A percentile compares a stretch with the other conserved stretches of the same genome.
Evolutionary conservation across 2,797 vertebrate genomes (phyloP).

Genomic region (Bovichtus variegatus): DNA sequence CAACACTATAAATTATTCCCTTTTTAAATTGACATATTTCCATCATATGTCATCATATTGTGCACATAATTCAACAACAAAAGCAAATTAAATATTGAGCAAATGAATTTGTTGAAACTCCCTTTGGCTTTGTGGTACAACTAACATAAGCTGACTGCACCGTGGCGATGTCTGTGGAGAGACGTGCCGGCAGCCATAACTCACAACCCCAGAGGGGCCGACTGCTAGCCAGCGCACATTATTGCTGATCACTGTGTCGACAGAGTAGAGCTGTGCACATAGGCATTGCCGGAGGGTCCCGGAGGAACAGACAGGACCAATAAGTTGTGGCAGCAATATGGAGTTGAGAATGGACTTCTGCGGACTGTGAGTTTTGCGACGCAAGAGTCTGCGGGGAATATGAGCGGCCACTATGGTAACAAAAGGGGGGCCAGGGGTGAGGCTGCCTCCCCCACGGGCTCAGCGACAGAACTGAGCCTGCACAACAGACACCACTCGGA

Average conservation of each 20-base stretch:
- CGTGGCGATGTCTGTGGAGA: slow-evolving; percentile 42
- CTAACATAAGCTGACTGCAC: slow-evolving; percentile 19
- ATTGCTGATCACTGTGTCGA: slow-evolving; percentile 66
- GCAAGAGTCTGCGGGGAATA: slow-evolving; percentile 35
- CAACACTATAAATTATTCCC: slow-evolving; percentile 62
- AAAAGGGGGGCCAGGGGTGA: slow-evolving; percentile 17
- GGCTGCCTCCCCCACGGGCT: slow-evolving; percentile 5
- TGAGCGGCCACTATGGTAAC: slow-evolving; percentile 12
- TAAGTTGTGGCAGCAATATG: slow-evolving; percentile 70
- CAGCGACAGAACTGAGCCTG: slow-evolving; percentile 1
- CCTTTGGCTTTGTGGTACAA: slow-evolving; percentile 18
- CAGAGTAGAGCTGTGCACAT: slow-evolving; percentile 43
- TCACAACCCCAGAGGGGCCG: slow-evolving; percentile 36
- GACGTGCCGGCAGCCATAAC: slow-evolving; percentile 42
- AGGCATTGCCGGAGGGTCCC: slow-evolving; percentile 57
- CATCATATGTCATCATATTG: slow-evolving; percentile 58
- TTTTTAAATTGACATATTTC: slow-evolving; percentile 63
- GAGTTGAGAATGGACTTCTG: slow-evolving; percentile 41
- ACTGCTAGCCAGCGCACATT: slow-evolving; percentile 49
- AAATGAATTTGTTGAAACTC: slow-evolving; percentile 47
- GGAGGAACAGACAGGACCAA: slow-evolving; percentile 53
- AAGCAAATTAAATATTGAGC: slow-evolving; percentile 48
- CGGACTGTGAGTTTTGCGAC: not conserved
- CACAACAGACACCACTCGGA: not conserved
- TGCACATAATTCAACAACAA: slow-evolving; percentile 37